A percentile compares a stretch with the other conserved stretches of the same genome.
These are phyloP conservation scores for Prosapia bicincta DNA, from an alignment of 2,888 invertebrate genomes.

Conservation along the genomic window DNA sequence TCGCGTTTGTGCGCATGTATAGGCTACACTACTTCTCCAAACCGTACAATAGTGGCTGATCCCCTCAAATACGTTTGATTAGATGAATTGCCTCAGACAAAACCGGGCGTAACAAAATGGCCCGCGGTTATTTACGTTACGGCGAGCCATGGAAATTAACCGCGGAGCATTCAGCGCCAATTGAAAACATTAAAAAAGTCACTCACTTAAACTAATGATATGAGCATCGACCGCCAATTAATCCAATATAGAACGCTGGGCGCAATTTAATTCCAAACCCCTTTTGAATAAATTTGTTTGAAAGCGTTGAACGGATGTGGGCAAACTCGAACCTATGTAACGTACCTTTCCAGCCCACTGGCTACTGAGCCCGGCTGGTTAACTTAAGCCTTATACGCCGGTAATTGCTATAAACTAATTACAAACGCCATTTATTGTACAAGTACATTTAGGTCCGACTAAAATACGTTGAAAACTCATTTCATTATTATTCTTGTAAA, in stretches of 20 bases:
- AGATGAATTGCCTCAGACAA: background rate
- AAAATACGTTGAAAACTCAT: too few species aligned
- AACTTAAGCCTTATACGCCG: background rate
- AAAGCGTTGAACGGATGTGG: background rate
- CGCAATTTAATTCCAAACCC: background rate
- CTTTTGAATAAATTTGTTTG: background rate
- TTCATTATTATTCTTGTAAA: too few species aligned
- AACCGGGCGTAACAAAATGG: background rate
- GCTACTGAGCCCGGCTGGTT: background rate
- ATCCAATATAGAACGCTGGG: background rate
- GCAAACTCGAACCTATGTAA: background rate
- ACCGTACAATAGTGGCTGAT: background rate
- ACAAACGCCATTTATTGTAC: background rate
- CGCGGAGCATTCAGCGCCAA: background rate
- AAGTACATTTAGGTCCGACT: too few species aligned
- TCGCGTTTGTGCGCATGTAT: too few species aligned
- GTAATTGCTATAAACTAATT: background rate
- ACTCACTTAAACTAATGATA: background rate
- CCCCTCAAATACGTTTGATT: background rate
- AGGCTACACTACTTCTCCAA: too few species aligned
- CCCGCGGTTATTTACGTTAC: background rate
- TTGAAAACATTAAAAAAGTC: background rate
- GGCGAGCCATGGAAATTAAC: background rate
- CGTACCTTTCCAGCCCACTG: background rate
- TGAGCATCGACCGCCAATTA: background rate